Evolutionary conservation across 2,797 vertebrate species (phyloP).

Genomic region (Crotalus adamanteus): DNA sequence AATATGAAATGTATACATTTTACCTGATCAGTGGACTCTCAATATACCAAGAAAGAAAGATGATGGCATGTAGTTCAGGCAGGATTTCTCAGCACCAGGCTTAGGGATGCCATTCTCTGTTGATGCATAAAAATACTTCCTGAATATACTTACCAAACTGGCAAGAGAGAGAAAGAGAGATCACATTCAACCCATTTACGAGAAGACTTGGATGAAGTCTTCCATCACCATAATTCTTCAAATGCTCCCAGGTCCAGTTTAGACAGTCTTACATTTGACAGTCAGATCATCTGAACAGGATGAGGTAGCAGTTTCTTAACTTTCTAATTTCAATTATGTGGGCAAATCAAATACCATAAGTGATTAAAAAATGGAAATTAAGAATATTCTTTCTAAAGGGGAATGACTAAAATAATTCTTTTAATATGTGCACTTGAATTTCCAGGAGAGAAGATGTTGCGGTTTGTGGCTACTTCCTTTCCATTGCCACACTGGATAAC

Average conservation of each 20-base stretch:
- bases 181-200: not conserved
- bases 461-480: not conserved
- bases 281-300: not conserved
- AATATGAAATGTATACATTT: not conserved
- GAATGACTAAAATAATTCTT: constrained; percentile 14
- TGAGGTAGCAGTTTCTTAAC: not conserved
- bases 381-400: constrained; percentile 9
- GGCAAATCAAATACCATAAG: not conserved
- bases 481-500: constrained; percentile 4
- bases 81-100: not conserved
- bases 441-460: not conserved
- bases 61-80: not conserved
- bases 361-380: not conserved
- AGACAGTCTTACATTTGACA: too few relatives aligned
- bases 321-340: not conserved
- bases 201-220: not conserved
- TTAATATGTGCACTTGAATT: not conserved
- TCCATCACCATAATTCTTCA: not conserved
- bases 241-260: not conserved
- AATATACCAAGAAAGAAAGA: not conserved
- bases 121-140: not conserved
- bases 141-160: not conserved
- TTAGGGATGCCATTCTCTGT: not conserved
- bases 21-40: not conserved
- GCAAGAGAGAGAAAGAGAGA: not conserved